These are phyloP conservation scores for Brienomyrus brachyistius DNA, from an alignment of 2,113 vertebrate species.

Conservation along the genomic window DNA sequence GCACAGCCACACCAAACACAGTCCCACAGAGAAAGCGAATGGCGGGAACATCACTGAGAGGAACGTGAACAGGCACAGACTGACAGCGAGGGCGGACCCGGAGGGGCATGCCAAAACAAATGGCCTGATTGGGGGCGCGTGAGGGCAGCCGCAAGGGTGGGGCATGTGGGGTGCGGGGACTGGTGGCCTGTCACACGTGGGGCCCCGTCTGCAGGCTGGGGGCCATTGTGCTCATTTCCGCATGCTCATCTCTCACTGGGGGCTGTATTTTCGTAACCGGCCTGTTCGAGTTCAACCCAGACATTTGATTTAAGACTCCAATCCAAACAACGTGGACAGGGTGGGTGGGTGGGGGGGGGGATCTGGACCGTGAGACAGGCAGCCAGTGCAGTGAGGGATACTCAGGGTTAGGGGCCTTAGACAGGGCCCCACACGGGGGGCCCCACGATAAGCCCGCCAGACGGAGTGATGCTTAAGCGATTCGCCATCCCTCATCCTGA, in stretches of 20 bases:
- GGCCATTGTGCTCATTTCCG: conserved; percentile 63
- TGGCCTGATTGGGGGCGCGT: conserved; percentile 51
- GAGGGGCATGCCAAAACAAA: conserved; percentile 55
- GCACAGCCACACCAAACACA: neutral
- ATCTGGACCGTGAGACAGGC: conserved; percentile 54
- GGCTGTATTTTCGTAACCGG: conserved; percentile 69
- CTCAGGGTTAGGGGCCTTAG: neutral
- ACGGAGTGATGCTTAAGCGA: neutral
- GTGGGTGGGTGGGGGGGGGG: conserved; percentile 19
- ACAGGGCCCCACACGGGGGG: neutral
- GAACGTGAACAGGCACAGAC: neutral
- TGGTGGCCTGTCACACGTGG: conserved; percentile 50
- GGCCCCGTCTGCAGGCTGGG: conserved; percentile 44
- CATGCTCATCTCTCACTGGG: conserved; percentile 54
- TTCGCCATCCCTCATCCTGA: neutral
- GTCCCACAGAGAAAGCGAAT: neutral
- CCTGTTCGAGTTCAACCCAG: conserved; percentile 56
- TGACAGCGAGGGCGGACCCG: neutral
- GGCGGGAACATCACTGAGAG: neutral
- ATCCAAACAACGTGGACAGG: conserved; percentile 58
- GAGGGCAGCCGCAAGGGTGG: conserved; percentile 22
- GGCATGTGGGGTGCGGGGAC: conserved; percentile 49
- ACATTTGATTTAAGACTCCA: conserved; percentile 63
- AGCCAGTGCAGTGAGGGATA: conserved; percentile 27
- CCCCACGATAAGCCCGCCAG: neutral